Base-by-base conservation (phyloP, 1,140 invertebrate genomes). In the Mercenaria mercenaria region DNA sequence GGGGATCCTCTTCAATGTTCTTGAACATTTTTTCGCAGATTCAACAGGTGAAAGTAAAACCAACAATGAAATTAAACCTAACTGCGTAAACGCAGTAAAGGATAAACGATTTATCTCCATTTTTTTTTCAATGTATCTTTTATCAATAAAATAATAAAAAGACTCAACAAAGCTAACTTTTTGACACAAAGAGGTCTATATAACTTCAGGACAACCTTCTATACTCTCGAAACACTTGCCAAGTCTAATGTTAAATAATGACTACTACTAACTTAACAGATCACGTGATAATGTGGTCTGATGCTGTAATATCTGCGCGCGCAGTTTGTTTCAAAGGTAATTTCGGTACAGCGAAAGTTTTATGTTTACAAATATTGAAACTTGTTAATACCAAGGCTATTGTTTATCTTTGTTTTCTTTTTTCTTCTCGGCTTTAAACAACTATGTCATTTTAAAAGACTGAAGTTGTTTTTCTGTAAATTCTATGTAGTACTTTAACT, bases 201-300 rank as follows among this genome's bases (percentile, higher is more conserved):
- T 59, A 6, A n/a, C 3, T 59, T 4, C 26, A 59, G 26, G n/a
- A n/a, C n/a, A n/a, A n/a, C n/a, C n/a, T n/a, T n/a, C n/a, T n/a
- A n/a, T n/a, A n/a, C n/a, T 20, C 29, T 13, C 4, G 26, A 4
- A 34, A 37, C 6, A 67, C 61, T 37, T 67, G 26, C 61, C 4
- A 34, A 67, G 26, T 29, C 32, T 34, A 67, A n/a, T 34, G 61
- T 67, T 67, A 34, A 67, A 32, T 32, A 10, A 67, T 67, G 61
- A 23, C 8, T 56, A 67, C 6, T 29, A 32, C 4, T 34, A 20
- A 37, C 8, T 67, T 32, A 34, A 6, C 32, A 34, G 10, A 34
- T 37, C 61, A 67, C 61, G 61, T 67, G 61, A 34, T 34, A 67
- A 23, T 67, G 32, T 67, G 61, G 61, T n/a, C 61, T 67, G 61